Percentiles rank a stretch among this genome's conserved stretches.
These are phyloP conservation scores for Chromis chromis DNA, from an alignment of 2,797 vertebrate species.

Conservation along the genomic window DNA sequence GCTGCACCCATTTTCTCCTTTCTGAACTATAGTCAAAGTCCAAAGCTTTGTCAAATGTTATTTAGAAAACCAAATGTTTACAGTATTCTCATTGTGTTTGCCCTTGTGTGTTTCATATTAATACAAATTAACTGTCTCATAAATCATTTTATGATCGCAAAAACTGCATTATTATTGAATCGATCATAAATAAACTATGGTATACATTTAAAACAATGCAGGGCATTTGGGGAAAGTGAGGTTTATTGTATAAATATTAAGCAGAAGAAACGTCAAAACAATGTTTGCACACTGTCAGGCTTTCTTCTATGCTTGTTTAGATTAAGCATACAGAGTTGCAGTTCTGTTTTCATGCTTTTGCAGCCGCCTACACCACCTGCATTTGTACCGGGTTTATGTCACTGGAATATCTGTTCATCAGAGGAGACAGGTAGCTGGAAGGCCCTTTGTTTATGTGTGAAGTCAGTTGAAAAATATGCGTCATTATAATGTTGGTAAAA, in stretches of 20 bases:
- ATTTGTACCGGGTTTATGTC: neutral
- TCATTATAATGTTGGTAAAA: neutral
- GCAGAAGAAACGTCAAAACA: neutral
- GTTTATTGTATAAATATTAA: neutral
- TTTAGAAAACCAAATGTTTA: neutral
- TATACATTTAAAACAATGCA: conserved; percentile 3
- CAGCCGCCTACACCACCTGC: neutral
- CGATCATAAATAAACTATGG: neutral
- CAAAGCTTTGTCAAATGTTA: neutral
- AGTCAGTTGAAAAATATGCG: conserved; percentile 11
- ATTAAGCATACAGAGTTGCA: neutral
- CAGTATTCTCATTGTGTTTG: conserved; percentile 15
- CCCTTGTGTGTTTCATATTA: conserved; percentile 3
- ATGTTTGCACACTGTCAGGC: neutral
- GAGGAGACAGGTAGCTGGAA: conserved; percentile 1
- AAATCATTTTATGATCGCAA: neutral
- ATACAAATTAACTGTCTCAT: neutral
- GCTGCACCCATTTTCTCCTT: conserved; percentile 11
- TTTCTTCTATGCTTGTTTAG: neutral
- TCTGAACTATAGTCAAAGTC: conserved; percentile 19
- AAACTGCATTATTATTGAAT: neutral
- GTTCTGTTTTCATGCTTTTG: conserved; percentile 14
- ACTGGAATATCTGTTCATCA: neutral
- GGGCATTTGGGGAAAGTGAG: conserved; percentile 1
- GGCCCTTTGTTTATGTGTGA: conserved; percentile 11